These are phyloP conservation scores for Ibidorhyncha struthersii DNA, from an alignment of 2,113 vertebrate species.

Conservation along the genomic window DNA sequence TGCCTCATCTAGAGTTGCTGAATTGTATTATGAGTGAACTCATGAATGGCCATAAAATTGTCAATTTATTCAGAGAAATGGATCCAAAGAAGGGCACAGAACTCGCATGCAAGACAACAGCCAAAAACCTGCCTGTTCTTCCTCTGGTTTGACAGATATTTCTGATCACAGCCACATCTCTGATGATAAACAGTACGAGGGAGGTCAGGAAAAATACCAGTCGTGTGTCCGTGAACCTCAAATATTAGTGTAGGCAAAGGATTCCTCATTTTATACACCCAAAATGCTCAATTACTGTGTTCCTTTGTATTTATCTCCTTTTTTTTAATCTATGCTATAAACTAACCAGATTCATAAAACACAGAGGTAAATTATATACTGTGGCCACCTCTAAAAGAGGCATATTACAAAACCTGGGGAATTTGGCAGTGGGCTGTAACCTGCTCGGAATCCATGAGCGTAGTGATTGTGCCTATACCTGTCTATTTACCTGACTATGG, in stretches of 20 bases:
- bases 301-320: background rate
- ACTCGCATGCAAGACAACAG: background rate
- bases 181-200: background rate
- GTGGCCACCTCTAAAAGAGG: background rate
- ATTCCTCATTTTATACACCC: background rate
- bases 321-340: background rate
- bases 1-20: background rate
- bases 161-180: background rate
- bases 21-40: background rate
- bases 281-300: accelerated
- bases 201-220: background rate
- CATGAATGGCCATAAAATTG: background rate
- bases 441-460: background rate
- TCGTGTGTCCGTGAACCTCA: background rate
- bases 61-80: background rate
- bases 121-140: background rate
- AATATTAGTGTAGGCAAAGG: background rate
- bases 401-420: background rate
- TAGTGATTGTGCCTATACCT: background rate
- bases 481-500: background rate
- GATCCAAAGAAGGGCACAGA: background rate
- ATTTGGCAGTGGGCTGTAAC: background rate
- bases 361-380: background rate
- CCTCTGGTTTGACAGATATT: background rate
- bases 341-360: background rate